A percentile compares a stretch with the other conserved stretches of the same genome.
phyloP scores from a whole-genome alignment of 1,140 invertebrate genomes.

The Akabosia matsudoensis region DNA sequence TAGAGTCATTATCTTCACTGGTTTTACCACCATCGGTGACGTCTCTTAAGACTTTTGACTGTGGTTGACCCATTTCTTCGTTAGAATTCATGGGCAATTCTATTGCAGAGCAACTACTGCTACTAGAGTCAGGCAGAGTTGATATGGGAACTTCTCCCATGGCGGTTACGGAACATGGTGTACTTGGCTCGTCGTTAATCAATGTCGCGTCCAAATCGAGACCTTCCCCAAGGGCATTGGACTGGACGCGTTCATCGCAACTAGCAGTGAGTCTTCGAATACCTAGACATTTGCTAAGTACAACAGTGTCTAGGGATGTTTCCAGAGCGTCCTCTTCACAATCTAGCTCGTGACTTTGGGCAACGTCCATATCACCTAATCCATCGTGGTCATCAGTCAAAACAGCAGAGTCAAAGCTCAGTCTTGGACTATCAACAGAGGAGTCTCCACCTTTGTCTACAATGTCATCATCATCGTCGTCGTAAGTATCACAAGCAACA shows the following conservation, averaged over 20 bases:
- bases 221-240: not conserved
- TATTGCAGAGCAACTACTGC: too few relatives aligned
- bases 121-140: not conserved
- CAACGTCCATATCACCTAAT: not conserved
- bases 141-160: not conserved
- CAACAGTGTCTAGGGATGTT: slow-evolving; percentile 12
- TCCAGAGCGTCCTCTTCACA: slow-evolving; percentile 16
- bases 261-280: not conserved
- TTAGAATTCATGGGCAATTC: too few relatives aligned
- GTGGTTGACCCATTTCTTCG: slow-evolving; percentile 52
- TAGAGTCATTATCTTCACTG: slow-evolving; percentile 54
- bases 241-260: not conserved
- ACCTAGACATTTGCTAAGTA: not conserved
- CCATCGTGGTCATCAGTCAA: slow-evolving; percentile 12
- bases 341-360: slow-evolving; percentile 8
- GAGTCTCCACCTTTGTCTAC: not conserved
- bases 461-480: slow-evolving; percentile 33
- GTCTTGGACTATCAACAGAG: slow-evolving; percentile 28
- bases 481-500: slow-evolving; percentile 26
- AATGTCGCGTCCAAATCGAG: slow-evolving; percentile 11
- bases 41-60: slow-evolving; percentile 79
- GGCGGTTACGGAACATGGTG: not conserved
- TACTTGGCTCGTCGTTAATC: not conserved
- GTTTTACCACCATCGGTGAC: slow-evolving; percentile 74
- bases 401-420: slow-evolving; percentile 39